Evolutionary conservation across 2,888 invertebrate species (phyloP).

Genomic region (Drosophila nr. medialis): DNA sequence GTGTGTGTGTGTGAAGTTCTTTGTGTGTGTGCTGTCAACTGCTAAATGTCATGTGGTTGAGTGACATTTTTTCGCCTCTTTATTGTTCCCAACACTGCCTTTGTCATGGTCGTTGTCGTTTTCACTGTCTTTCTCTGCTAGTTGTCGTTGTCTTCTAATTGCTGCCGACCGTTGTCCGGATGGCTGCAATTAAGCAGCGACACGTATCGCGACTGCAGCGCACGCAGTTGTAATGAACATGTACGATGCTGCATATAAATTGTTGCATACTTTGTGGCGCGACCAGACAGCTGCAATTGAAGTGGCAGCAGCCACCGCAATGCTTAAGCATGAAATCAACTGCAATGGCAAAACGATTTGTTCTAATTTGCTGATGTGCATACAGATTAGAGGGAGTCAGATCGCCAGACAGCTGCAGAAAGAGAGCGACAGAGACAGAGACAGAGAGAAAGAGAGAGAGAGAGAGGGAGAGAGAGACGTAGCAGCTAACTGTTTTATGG

Average conservation of each 20-base stretch:
- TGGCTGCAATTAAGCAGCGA: constrained; percentile 68
- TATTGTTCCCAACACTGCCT: constrained; percentile 31
- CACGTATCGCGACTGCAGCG: constrained; percentile 56
- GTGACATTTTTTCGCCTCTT: constrained; percentile 41
- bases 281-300: constrained; percentile 13
- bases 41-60: constrained; percentile 66
- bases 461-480: background rate
- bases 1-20: constrained; percentile 11
- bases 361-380: constrained; percentile 73
- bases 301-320: constrained; percentile 37
- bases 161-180: constrained; percentile 52
- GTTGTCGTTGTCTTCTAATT: constrained; percentile 60
- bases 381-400: constrained; percentile 57
- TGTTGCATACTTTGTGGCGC: constrained; percentile 48
- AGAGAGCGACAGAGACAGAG: background rate
- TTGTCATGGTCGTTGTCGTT: constrained; percentile 19
- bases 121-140: constrained; percentile 16
- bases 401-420: background rate
- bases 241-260: constrained; percentile 60
- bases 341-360: constrained; percentile 65
- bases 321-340: constrained; percentile 65
- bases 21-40: constrained; percentile 44
- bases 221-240: constrained; percentile 70
- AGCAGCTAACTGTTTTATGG: constrained; percentile 32
- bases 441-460: background rate